Percentiles rank a stretch among this genome's conserved stretches.
These are phyloP conservation scores for Eupsittula cactorum DNA, from an alignment of 2,113 vertebrate genomes.

Conservation along the genomic window DNA sequence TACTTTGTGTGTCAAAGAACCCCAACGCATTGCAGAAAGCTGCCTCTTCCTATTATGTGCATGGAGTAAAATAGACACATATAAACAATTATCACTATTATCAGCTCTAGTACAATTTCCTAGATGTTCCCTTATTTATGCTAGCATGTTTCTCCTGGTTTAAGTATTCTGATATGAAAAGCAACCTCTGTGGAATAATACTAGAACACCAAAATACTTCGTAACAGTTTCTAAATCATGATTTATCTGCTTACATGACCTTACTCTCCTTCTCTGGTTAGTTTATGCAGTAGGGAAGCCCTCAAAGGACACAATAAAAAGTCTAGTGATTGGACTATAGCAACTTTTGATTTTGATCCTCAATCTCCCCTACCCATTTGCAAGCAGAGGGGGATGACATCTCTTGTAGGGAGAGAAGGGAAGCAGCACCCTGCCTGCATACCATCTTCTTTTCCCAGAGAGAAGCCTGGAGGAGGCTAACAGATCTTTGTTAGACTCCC, in stretches of 20 bases:
- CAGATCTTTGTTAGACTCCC: not conserved
- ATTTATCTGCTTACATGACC: not conserved
- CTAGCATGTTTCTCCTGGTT: not conserved
- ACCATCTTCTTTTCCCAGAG: not conserved
- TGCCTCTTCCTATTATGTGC: not conserved
- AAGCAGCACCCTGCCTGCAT: not conserved
- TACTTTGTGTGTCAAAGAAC: not conserved
- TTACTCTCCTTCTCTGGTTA: not conserved
- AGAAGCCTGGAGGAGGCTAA: not conserved
- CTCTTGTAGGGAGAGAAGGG: not conserved
- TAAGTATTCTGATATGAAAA: not conserved
- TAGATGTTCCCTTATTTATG: not conserved
- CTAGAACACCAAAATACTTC: not conserved
- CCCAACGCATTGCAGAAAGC: not conserved
- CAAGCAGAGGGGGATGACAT: not conserved
- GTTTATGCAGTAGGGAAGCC: not conserved
- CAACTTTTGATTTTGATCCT: not conserved
- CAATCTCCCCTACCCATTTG: not conserved
- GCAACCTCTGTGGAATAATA: not conserved
- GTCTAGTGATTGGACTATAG: not conserved
- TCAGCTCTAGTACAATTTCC: not conserved
- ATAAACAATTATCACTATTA: not conserved
- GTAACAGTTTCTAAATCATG: not conserved
- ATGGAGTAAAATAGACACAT: not conserved
- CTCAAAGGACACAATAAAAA: not conserved